Evolutionary conservation across 2,888 invertebrate species (phyloP).

Genomic region (Megastigmus dorsalis): DNA sequence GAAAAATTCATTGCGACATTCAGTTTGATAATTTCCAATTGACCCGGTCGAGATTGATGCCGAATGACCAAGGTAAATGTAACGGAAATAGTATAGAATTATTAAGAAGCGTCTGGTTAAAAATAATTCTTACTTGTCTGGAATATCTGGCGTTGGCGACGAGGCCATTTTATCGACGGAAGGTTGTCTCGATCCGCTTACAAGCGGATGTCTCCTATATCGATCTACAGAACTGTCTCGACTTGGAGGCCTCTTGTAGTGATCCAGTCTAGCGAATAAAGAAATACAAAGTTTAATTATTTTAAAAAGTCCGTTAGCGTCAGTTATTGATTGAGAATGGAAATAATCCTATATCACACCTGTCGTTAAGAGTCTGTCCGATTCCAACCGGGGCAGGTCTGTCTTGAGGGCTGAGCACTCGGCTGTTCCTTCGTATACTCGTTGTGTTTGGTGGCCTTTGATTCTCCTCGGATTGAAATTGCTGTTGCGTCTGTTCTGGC

Average conservation of each 20-base stretch:
- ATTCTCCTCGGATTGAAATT: slow-evolving; percentile 66
- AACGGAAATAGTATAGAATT: no score
- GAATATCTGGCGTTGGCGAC: slow-evolving; percentile 66
- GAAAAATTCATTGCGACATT: neutral
- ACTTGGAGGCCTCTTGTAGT: slow-evolving; percentile 93
- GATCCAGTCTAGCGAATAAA: slow-evolving; percentile 82
- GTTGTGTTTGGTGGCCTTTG: slow-evolving; percentile 66
- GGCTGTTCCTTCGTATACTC: slow-evolving; percentile 72
- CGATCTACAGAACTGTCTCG: slow-evolving; percentile 90
- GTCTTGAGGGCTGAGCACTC: slow-evolving; percentile 70
- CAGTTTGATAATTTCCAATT: neutral
- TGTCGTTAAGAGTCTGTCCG: slow-evolving; percentile 71
- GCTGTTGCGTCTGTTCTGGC: slow-evolving; percentile 63
- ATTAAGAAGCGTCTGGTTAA: neutral
- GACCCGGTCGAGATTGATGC: neutral
- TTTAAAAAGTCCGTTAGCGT: neutral
- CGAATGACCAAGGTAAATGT: neutral
- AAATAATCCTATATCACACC: slow-evolving; percentile 58
- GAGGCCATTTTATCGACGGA: slow-evolving; percentile 82
- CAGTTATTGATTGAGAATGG: no score
- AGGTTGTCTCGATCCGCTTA: slow-evolving; percentile 84
- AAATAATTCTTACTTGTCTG: slow-evolving; percentile 67
- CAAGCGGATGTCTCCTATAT: slow-evolving; percentile 81
- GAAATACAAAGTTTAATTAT: neutral
- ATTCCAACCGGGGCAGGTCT: slow-evolving; percentile 64